Base-by-base conservation (phyloP, 92 coral and sea anemone genomes). In the Paramuricea clavata region DNA sequence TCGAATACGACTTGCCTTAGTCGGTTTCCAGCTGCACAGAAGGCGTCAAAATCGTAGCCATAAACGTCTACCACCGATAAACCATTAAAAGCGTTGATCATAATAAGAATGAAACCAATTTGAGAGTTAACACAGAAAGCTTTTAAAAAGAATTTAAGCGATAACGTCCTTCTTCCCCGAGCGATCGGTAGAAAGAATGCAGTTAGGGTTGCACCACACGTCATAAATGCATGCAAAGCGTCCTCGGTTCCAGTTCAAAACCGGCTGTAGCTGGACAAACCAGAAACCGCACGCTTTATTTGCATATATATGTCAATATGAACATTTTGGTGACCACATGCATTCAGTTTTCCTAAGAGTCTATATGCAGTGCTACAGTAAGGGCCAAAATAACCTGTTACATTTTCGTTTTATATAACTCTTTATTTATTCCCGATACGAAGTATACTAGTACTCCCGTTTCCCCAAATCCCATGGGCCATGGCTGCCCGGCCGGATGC, bases 1-100 rank as follows among this genome's bases (percentile, higher is more conserved):
- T 95, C 98, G 85, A 92, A 91, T 64, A 93, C 93, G 85, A 95
- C 87, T 90, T 81, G 92, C 61, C 83, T 85, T 42, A 93, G 90
- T 69, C 88, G 73, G 67, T 77, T 81, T 89, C 94, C 98, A 92
- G 92, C 91, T 82, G 75, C 89, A 81, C 81, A 70, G 56, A 79
- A 79, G 49, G 72, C 54, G 35, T 61, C 35, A 31, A 79, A 60
- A 60, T 61, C 59, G 84, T 60, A 30, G 84, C 84, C 84, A 79
- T 79, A 67, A 79, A 79, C 72, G 74, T 79, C 84, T 79, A 79
- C 84, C 84, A 79, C 84, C 32, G 41, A 59, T 30, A 22, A 61
- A 79, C 84, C 84, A 79, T 79, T 41, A 59, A 79, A 79, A 79
- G 73, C 74, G 52, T 61, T 67, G 84, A 79, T 60, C 84, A 79